phyloP scores from a whole-genome alignment of 2,113 vertebrate genomes.

The Cynocephalus volans region DNA sequence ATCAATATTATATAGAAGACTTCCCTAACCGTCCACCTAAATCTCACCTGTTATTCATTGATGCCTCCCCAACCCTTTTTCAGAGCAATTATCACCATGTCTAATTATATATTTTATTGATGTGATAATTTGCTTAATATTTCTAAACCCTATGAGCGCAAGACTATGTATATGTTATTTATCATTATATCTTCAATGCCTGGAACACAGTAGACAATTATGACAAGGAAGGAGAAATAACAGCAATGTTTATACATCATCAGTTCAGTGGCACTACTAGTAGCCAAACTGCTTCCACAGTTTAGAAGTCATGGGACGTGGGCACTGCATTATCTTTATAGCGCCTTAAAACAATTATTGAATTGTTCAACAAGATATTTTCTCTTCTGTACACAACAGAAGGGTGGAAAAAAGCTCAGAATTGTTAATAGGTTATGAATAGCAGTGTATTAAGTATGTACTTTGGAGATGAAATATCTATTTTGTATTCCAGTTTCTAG shows the following conservation, averaged over 20 bases:
- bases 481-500: not conserved
- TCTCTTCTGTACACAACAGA: not conserved
- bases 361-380: not conserved
- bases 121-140: not conserved
- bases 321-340: not conserved
- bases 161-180: not conserved
- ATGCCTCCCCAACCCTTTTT: not conserved
- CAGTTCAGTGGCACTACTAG: not conserved
- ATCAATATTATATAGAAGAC: not conserved
- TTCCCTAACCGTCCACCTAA: not conserved
- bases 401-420: not conserved
- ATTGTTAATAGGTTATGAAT: not conserved
- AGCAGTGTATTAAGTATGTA: not conserved
- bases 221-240: not conserved
- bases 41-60: not conserved
- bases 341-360: not conserved
- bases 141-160: not conserved
- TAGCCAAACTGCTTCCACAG: not conserved
- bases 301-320: not conserved
- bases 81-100: not conserved
- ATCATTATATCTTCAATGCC: not conserved
- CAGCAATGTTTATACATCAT: not conserved
- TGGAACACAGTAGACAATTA: not conserved
- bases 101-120: constrained; percentile 24
- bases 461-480: not conserved